Base-by-base conservation (phyloP, 2,888 invertebrate genomes). In the Glyphotaelius pellucidus region DNA sequence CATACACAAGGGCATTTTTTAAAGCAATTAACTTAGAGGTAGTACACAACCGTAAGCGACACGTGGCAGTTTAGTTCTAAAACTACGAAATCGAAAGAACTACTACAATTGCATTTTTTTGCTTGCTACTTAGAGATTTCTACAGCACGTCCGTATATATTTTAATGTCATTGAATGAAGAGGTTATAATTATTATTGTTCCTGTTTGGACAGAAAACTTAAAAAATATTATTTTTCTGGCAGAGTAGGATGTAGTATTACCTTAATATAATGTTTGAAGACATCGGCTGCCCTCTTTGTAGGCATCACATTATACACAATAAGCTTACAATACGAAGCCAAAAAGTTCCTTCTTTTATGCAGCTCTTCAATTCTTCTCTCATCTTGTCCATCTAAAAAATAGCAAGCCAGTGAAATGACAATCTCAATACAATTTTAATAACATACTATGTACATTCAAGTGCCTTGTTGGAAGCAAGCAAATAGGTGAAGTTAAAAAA, bases 261-360 rank as follows among this genome's bases (percentile, higher is more conserved):
- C 98, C 96, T 98, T 99, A 92, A 99, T 99, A 95, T 99, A 99
- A 95, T 99, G 98, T 95, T 99, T 99, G 95, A 99, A 99, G 92
- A 99, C 98, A 95, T 99, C 98, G 0, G 99, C 98, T 25, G 99
- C 99, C 94, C 98, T 97, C 94, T 98, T 97, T 1, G 99, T 98
- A 47, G 98, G 99, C 95, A 99, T 97, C 94, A 99, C 98, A 95
- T 99, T 99, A 96, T 99, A 99, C 90, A 99, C 99, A 94, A 99
- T 98, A 89, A 99, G 96, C 96, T 99, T 99, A 96, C 99, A 99
- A 95, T 98, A 99, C 32, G 99, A 98, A 1, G 99, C 99, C 93
- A 99, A 96, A 95, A 99, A 99, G 95, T 99, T 99, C 94, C 99
- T 97, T 92, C 99, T 97, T 95, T 99, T 99, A 96, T 99, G 99